Percentiles rank a stretch among this genome's conserved stretches.
Evolutionary conservation across 2,797 vertebrate species (phyloP).

Genomic region (Sebastes vulpes): DNA sequence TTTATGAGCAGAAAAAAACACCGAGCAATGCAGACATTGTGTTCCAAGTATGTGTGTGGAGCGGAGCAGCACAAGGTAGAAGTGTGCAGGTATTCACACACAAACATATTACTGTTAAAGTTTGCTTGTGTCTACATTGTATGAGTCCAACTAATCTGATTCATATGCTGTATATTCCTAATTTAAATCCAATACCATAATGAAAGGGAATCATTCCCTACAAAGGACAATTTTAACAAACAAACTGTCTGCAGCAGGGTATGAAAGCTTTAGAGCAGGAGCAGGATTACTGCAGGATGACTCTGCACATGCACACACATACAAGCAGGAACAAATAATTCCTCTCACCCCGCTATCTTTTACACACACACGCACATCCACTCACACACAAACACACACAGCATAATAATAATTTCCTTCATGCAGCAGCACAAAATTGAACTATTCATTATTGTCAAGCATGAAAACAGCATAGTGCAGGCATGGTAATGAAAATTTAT

Average conservation of each 20-base stretch:
- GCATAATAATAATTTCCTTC: constrained; percentile 44
- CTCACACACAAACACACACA: not conserved
- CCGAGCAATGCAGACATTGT: not conserved
- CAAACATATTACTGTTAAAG: not conserved
- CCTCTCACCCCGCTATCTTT: not conserved
- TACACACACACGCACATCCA: not conserved
- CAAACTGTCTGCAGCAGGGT: not conserved
- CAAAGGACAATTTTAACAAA: not conserved
- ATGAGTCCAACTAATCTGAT: not conserved
- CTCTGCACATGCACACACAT: constrained; percentile 29
- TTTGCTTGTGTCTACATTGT: not conserved
- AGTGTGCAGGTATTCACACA: not conserved
- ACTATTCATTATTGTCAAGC: constrained; percentile 67
- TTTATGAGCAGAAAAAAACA: not conserved
- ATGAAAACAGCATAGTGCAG: constrained; percentile 54
- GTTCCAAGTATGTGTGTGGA: not conserved
- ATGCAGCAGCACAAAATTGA: constrained; percentile 53
- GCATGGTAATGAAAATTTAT: constrained; percentile 49
- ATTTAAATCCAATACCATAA: not conserved
- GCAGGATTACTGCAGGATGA: constrained; percentile 36
- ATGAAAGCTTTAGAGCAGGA: constrained; percentile 6
- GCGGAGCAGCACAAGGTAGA: not conserved
- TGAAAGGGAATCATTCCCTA: not conserved
- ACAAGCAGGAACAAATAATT: constrained; percentile 13
- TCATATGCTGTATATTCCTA: not conserved